Base-by-base conservation (phyloP, 2,797 vertebrate species). In the Valencia hispanica region DNA sequence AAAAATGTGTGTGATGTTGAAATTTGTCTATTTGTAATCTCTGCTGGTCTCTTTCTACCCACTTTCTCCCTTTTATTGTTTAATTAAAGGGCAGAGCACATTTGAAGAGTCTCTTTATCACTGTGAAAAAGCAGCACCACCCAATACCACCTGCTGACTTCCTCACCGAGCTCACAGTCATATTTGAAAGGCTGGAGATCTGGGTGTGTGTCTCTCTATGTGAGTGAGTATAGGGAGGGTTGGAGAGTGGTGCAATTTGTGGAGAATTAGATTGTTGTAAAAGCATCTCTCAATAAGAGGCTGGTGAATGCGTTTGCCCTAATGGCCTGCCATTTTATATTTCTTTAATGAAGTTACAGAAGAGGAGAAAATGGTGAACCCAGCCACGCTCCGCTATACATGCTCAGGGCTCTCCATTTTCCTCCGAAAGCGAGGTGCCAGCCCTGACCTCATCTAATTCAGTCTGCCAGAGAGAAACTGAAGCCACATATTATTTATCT, bases 281-380 rank as follows among this genome's bases (percentile, higher is more conserved):
- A 94, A 94, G 92, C 92, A 87, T 91, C 92, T 94, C 91, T 93
- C 92, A 93, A 95, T 95, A 93, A 94, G 89, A 93, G 90, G 85
- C 84, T 74, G 79, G 79, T 79, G 88, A 91, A 91, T 91, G 90
- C 53, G 82, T 91, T 87, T 93, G 92, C 87, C 92, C 91, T 94
- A 95, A 95, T 94, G 93, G 89, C 91, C 91, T 93, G 86, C 92
- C 93, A 91, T 94, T 94, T 94, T 94, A 93, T 92, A 94, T 94
- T 94, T 92, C 89, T 92, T 91, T 93, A 94, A 95, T 94, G 79
- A 95, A 94, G 93, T 95, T 95, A 95, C 68, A 78, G 89, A 89
- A 75, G 88, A 86, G 82, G 79, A 84, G 88, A 89, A 88, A 91
- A 90, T 90, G 90, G 87, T 87, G 84, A 88, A 73, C 79, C 86